phyloP scores from a whole-genome alignment of 2,797 vertebrate species.

The Vultur gryphus region DNA sequence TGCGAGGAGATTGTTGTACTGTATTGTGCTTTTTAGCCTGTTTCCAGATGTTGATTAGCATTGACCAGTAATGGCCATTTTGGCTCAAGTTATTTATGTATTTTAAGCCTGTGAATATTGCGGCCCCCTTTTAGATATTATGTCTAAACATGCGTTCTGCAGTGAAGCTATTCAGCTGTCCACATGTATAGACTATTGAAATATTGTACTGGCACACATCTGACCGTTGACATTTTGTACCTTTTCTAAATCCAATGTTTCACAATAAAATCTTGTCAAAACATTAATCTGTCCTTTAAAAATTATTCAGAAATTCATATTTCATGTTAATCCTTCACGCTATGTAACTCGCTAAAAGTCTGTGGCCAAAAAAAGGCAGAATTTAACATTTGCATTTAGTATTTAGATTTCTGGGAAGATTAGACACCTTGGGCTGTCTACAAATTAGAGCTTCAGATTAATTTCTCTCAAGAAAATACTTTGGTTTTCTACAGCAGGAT shows the following conservation, averaged over 20 bases:
- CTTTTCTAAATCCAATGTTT: conserved; percentile 87
- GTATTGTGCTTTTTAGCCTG: conserved; percentile 79
- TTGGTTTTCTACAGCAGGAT: not conserved
- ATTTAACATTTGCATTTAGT: not conserved
- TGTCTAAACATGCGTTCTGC: conserved; percentile 79
- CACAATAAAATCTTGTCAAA: conserved; percentile 91
- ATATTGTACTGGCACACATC: conserved; percentile 88
- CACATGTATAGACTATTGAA: conserved; percentile 80
- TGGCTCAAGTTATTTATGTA: conserved; percentile 78
- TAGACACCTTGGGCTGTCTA: not conserved
- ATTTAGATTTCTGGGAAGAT: not conserved
- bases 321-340: not conserved
- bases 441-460: not conserved
- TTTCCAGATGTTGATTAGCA: conserved; percentile 82
- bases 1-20: conserved; percentile 73
- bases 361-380: not conserved
- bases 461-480: not conserved
- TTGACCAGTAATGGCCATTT: conserved; percentile 78
- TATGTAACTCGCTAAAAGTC: not conserved
- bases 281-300: not conserved
- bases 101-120: conserved; percentile 88
- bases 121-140: conserved; percentile 81
- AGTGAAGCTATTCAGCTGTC: conserved; percentile 77
- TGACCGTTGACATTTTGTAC: conserved; percentile 92
- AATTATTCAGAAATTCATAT: not conserved